phyloP scores from a whole-genome alignment of 2,888 invertebrate species.

The Leptura quadrifasciata region DNA sequence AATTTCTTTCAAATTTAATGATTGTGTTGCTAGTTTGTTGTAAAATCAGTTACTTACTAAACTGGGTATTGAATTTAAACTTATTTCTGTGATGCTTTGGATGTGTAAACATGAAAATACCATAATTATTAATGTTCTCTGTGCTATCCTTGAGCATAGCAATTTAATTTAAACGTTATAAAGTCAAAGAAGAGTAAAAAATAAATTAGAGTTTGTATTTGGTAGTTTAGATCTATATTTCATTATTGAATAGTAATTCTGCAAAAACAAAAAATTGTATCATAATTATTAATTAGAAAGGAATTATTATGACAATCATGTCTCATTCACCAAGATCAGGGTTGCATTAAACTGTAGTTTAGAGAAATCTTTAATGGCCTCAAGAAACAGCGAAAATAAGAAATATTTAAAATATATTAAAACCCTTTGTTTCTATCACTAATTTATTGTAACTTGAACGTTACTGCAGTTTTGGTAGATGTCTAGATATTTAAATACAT shows the following conservation, averaged over 20 bases:
- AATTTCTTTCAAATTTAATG: too few species aligned
- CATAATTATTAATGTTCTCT: background rate
- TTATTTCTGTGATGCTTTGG: background rate
- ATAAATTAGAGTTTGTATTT: background rate
- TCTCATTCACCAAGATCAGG: background rate
- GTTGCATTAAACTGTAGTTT: background rate
- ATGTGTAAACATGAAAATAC: background rate
- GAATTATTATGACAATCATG: background rate
- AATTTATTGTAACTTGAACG: too few species aligned
- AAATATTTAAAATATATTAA: too few species aligned
- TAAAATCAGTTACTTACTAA: background rate
- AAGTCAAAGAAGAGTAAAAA: background rate
- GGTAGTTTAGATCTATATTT: background rate
- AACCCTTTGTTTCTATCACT: too few species aligned
- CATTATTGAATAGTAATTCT: background rate
- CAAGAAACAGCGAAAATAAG: too few species aligned
- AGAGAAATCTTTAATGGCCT: background rate
- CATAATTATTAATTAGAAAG: background rate
- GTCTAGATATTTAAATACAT: too few species aligned
- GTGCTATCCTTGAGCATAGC: background rate
- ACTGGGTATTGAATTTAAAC: background rate
- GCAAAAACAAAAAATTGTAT: background rate
- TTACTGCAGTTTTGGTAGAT: too few species aligned
- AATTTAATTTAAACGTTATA: background rate
- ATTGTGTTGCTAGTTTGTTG: too few species aligned